Evolutionary conservation across 2,888 invertebrate species (phyloP), one percentile per base, ranked within the genome.

Genomic region (Dorcus hopei): DNA sequence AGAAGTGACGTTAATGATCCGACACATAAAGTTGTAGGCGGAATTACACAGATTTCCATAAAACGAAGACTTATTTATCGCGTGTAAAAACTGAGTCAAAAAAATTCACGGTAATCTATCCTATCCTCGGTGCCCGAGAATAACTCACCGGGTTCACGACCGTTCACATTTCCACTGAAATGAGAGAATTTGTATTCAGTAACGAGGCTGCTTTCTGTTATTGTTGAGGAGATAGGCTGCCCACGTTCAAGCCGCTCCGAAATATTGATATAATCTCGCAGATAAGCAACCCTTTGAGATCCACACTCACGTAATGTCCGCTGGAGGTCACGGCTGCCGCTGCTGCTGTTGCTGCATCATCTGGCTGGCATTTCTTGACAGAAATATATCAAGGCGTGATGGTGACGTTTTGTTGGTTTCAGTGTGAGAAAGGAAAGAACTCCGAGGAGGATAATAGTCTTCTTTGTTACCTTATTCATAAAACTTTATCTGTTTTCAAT

Each of bases 101-200:
- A 49, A 49, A 49, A 49, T 33, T 49, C 38, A 33, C 26, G 3
- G 7, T 33, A 1, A 33, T 7, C 26, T 33, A 33, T 33, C 26
- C 26, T 33, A 33, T 33, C 7, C 26, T 33, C 5, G 47, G 19
- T 23, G n/a, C 11, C 9, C 26, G 26, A 47, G 26, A 52, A 59
- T 63, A 65, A 47, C 47, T 19, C 23, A 23, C 45, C 38, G 49
- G 42, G 68, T 70, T 69, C 67, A 66, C 66, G 69, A 71, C 68
- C 68, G 65, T 63, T 62, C 63, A 65, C 65, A 65, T 71, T 73
- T 73, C 68, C 70, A 52, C 66, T 69, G 69, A 74, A 76, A 74
- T 75, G 73, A 73, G 73, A 69, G 71, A 74, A 74, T 76, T 76
- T 75, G 72, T 76, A 76, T 76, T 74, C 76, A 74, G 70, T 68